Base-by-base conservation (phyloP, 1,140 invertebrate genomes). In the Watersipora subatra region DNA sequence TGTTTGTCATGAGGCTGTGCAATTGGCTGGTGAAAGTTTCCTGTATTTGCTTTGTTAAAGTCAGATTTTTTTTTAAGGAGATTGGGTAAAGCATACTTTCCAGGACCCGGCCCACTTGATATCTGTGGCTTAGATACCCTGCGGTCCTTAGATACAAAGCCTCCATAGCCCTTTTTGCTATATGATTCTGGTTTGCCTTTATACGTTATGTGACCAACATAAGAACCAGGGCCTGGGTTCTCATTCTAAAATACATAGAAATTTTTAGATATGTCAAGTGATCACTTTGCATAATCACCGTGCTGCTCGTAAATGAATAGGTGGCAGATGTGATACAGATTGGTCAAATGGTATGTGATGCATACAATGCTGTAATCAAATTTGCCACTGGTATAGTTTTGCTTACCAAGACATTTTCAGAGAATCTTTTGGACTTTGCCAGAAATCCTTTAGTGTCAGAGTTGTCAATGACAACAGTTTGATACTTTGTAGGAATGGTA, bases 401-500 rank as follows among this genome's bases (percentile, higher is more conserved):
- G 12, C 12, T n/a, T 55, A 55, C 12, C 12, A n/a, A n/a, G n/a
- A n/a, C n/a, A n/a, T n/a, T n/a, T n/a, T n/a, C n/a, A n/a, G n/a
- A 27, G 64, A 78, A 79, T 24, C 78, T 67, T 66, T 75, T 76
- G 1, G 77, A 68, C 67, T 73, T 72, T 19, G 70, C 66, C 20
- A 67, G 24, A 61, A 79, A 79, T 20, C 78, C 78, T 66, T 72
- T 76, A 34, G 71, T 77, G 64, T 78, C 78, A 58, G 70, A 59
- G 68, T 78, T 77, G 46, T 76, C 75, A 63, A 74, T 77, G 25
- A 79, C 74, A 61, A 78, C 74, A 29, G 78, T 79, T 64, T 79
- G 77, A 67, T 74, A 79, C 71, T 73, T 78, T 64, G 73, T 76
- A 7, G 78, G 78, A 25, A 79, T 79, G 61, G 78, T 77, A 28